Evolutionary conservation across 2,113 vertebrate species (phyloP).

Genomic region (Podiceps cristatus): DNA sequence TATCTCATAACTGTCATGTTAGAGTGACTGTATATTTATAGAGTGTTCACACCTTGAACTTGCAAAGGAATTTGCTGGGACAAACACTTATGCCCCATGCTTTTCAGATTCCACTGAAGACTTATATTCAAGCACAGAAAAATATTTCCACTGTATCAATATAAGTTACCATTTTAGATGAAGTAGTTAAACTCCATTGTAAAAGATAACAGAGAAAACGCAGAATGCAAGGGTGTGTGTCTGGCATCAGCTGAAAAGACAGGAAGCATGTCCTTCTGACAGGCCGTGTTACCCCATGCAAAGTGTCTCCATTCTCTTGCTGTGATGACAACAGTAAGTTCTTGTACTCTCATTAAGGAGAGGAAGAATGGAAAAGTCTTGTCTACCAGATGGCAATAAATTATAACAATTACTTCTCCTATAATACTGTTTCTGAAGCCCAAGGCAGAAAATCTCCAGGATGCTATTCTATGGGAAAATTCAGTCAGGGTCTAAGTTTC

Average conservation of each 20-base stretch:
- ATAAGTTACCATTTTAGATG: background rate
- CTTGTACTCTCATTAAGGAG: background rate
- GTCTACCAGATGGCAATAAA: background rate
- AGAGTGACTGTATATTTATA: background rate
- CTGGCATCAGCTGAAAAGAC: background rate
- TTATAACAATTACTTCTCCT: background rate
- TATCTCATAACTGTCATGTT: background rate
- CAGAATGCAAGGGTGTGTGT: background rate
- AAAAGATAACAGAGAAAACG: background rate
- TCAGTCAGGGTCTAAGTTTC: background rate
- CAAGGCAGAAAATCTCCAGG: background rate
- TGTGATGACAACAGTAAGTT: background rate
- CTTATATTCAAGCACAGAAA: background rate
- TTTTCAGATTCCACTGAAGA: background rate
- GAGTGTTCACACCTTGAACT: background rate
- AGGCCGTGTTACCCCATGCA: background rate
- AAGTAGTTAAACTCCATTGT: background rate
- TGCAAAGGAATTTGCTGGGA: background rate
- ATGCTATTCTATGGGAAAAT: background rate
- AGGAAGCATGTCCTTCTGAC: background rate
- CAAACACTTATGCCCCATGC: background rate
- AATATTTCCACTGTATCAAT: background rate
- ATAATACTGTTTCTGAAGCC: background rate
- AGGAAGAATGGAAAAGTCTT: background rate
- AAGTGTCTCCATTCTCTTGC: background rate